Evolutionary conservation across 2,888 invertebrate genomes (phyloP), one percentile per base, ranked within the genome.

Genomic region (Perizoma flavofasciatum): DNA sequence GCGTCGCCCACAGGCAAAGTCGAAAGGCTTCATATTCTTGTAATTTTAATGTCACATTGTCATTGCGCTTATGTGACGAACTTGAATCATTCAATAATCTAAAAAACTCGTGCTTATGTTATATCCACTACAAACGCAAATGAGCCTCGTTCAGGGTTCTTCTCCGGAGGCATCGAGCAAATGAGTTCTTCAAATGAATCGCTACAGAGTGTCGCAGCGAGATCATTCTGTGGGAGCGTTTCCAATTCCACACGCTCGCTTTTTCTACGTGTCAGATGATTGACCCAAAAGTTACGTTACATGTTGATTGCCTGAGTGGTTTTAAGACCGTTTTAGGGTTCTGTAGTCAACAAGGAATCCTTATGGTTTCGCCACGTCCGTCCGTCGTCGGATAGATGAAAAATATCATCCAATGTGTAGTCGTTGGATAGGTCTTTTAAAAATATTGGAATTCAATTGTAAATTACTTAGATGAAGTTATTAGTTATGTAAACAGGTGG

Each of bases 171-270:
- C 78, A 77, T 71, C 79, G 76, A 65, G 82, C 84, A 86, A 87
- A 87, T 86, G 86, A 87, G 86, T 85, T 87, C 82, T 85, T 85
- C 84, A 85, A 86, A 86, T 88, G 88, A 87, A 87, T 85, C 86
- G 85, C 85, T 86, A 84, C 84, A 78, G 80, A 85, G 83, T 85
- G 83, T 82, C 73, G 81, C 81, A 85, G 82, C 79, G 83, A 83
- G 85, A 85, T 86, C 82, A 84, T 83, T 78, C 75, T 71, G 70
- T 61, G 71, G 77, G 57, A 74, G 66, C 74, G 79, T 82, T 81
- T 81, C 77, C 81, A 81, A 85, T 84, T 84, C 77, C 70, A 73
- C 72, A 70, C 75, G 74, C 73, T 77, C 70, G 72, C 73, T 79
- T 81, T 83, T 80, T 76, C 67, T 70, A 70, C 66, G 67, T 70